Evolutionary conservation across 2,888 invertebrate genomes (phyloP), one percentile per base, ranked within the genome.

Genomic region (Drosophila greeni): DNA sequence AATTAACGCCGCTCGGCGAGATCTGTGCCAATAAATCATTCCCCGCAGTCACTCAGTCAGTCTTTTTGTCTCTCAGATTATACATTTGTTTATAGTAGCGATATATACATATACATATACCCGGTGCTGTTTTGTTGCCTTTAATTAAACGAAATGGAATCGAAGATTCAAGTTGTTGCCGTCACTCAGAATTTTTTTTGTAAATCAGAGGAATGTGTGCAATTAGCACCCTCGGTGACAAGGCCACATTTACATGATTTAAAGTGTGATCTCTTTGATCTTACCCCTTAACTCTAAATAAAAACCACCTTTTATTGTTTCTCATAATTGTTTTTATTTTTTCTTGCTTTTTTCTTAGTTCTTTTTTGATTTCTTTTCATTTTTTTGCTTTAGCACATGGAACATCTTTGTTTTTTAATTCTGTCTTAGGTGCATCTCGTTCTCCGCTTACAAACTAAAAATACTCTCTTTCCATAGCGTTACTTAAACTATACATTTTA

Each of bases 21-120:
- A 75, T 75, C 70, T 75, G 70, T 72, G 84, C 82, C 75, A 85
- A 81, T 81, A 85, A 81, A 81, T 81, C 85, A 81, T 83, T 81
- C 65, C 66, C 65, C 33, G 37, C 47, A 37, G 56, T 34, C 45
- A 47, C 29, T 29, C 45, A 29, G 45, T 54, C 24, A 24, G 49
- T 49, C 70, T 64, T 47, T 47, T 47, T 74, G 75, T 80, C 85
- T 80, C 85, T 67, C 69, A 62, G 53, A 66, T 83, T 24, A 42
- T 42, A 42, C 9, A 29, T 47, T 85, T 80, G 84, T 80, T 80
- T 83, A 85, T 75, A 70, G 43, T 24, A 70, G 83, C 66, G n/a
- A n/a, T n/a, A n/a, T n/a, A n/a, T n/a, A n/a, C n/a, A n/a, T n/a
- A n/a, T n/a, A n/a, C n/a, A n/a, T n/a, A n/a, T n/a, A n/a, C n/a